Evolutionary conservation across 2,113 vertebrate genomes (phyloP).

Genomic region (Poecilia latipinna): DNA sequence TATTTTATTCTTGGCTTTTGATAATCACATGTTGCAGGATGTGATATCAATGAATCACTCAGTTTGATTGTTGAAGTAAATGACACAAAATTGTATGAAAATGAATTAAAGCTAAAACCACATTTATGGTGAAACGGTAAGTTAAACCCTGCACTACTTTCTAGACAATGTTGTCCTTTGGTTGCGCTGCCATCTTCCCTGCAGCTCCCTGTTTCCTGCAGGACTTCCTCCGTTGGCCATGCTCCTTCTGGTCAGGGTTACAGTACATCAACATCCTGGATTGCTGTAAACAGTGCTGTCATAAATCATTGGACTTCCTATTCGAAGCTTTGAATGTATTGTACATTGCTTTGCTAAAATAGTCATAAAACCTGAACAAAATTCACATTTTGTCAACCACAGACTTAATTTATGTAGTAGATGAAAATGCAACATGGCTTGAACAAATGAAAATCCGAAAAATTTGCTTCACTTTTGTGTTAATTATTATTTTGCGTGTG

Average conservation of each 20-base stretch:
- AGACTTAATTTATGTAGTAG: too few relatives aligned
- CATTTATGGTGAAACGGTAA: not conserved
- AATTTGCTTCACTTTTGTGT: slow-evolving; percentile 7
- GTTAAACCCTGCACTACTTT: not conserved
- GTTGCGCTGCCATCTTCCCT: not conserved
- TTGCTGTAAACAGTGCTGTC: not conserved
- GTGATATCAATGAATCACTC: too few relatives aligned
- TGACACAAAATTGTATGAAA: not conserved
- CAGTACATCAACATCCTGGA: slow-evolving; percentile 39
- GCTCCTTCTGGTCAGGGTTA: slow-evolving; percentile 32
- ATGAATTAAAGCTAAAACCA: not conserved
- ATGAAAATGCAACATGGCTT: too few relatives aligned
- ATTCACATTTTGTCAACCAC: too few relatives aligned
- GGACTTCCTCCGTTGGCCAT: slow-evolving; percentile 51
- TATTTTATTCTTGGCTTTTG: not conserved
- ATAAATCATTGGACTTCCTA: not conserved
- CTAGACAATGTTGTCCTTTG: slow-evolving; percentile 19
- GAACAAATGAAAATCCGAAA: too few relatives aligned
- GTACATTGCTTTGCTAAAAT: too few relatives aligned
- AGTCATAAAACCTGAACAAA: too few relatives aligned
- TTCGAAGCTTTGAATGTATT: not conserved
- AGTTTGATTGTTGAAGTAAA: not conserved
- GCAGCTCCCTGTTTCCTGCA: slow-evolving; percentile 45
- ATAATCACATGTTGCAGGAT: not conserved
- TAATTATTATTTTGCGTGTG: slow-evolving; percentile 55